These are phyloP conservation scores for Unio pictorum DNA, from an alignment of 2,888 invertebrate genomes.

Conservation along the genomic window DNA sequence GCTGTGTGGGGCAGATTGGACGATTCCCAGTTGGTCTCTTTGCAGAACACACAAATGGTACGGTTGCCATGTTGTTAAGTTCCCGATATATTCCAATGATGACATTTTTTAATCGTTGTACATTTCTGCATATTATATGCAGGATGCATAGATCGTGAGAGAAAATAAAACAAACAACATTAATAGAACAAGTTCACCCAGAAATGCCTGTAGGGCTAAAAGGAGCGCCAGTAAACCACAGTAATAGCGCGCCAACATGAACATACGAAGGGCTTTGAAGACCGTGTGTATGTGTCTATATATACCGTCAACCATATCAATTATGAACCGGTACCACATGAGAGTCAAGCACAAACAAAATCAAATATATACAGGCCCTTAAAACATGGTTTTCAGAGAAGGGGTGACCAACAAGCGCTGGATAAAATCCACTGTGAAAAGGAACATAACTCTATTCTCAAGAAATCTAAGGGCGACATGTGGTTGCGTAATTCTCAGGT, in stretches of 20 bases:
- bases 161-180: constrained; percentile 41
- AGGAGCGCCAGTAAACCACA: constrained; percentile 39
- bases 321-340: constrained; percentile 32
- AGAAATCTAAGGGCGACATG: constrained; percentile 28
- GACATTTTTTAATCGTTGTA: constrained; percentile 29
- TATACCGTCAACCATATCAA: constrained; percentile 22
- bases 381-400: constrained; percentile 23
- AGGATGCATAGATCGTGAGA: constrained; percentile 41
- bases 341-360: constrained; percentile 41
- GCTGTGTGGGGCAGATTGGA: no score
- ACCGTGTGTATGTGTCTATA: constrained; percentile 39
- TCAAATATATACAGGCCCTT: constrained; percentile 32
- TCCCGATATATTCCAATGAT: constrained; percentile 49
- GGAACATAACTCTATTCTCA: constrained; percentile 39
- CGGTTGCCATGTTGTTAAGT: constrained; percentile 53
- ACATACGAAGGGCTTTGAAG: constrained; percentile 44
- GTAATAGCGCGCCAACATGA: constrained; percentile 44
- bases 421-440: constrained; percentile 46
- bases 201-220: constrained; percentile 43
- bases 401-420: constrained; percentile 41
- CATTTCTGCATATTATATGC: constrained; percentile 45
- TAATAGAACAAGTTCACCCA: constrained; percentile 40
- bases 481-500: constrained; percentile 35
- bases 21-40: no score
- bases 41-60: constrained; percentile 9